These are phyloP conservation scores for Volucella inflata DNA, from an alignment of 2,888 invertebrate species.

Conservation along the genomic window DNA sequence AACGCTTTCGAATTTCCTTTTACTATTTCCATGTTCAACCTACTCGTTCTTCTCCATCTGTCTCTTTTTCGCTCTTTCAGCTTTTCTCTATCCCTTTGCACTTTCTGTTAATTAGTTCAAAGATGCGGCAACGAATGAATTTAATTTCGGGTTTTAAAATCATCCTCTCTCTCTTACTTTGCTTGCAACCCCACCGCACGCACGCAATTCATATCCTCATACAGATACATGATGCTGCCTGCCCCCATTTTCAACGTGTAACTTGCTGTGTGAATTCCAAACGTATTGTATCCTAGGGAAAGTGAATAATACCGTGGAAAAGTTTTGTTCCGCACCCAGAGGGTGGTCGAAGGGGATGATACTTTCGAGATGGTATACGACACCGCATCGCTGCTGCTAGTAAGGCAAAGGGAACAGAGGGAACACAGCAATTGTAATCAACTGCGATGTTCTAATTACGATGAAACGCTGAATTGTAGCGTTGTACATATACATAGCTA, in stretches of 20 bases:
- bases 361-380: slow-evolving; percentile 65
- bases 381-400: slow-evolving; percentile 48
- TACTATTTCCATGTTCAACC: background rate
- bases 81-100: slow-evolving; percentile 26
- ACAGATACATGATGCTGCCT: background rate
- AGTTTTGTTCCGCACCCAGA: slow-evolving; percentile 59
- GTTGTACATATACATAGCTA: slow-evolving; percentile 13
- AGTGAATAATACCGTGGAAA: slow-evolving; percentile 75
- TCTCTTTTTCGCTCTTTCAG: slow-evolving; percentile 31
- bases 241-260: slow-evolving; percentile 17
- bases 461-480: slow-evolving; percentile 58
- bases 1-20: slow-evolving; percentile 20
- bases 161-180: slow-evolving; percentile 36
- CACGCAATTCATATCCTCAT: slow-evolving; percentile 40
- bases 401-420: slow-evolving; percentile 53
- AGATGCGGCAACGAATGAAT: slow-evolving; percentile 76
- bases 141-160: slow-evolving; percentile 76
- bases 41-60: background rate
- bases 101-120: slow-evolving; percentile 74
- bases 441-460: slow-evolving; percentile 74
- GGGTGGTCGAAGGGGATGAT: slow-evolving; percentile 51
- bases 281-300: slow-evolving; percentile 65
- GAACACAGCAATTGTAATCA: slow-evolving; percentile 70
- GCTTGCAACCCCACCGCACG: slow-evolving; percentile 30
- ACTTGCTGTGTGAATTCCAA: slow-evolving; percentile 47